phyloP scores from a whole-genome alignment of 2,888 invertebrate genomes.

The Nematopogon swammerdamellus region DNA sequence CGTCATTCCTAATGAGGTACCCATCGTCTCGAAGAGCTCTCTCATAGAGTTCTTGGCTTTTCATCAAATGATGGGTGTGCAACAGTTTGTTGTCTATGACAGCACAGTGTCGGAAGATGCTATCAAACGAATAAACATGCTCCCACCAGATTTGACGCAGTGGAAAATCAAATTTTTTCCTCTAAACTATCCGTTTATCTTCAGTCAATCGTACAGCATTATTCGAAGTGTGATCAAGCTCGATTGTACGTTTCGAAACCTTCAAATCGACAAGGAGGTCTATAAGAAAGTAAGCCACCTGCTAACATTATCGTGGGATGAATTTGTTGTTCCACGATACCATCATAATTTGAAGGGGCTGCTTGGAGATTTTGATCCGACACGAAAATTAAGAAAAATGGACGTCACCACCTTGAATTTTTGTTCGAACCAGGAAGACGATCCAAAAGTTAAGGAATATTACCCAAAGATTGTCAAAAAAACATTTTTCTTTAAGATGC shows the following conservation, averaged over 20 bases:
- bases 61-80: slow-evolving; percentile 63
- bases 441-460: slow-evolving; percentile 37
- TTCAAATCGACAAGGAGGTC: slow-evolving; percentile 47
- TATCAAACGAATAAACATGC: slow-evolving; percentile 37
- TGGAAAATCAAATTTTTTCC: slow-evolving; percentile 59
- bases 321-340: slow-evolving; percentile 60
- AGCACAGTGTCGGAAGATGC: slow-evolving; percentile 52
- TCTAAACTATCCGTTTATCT: slow-evolving; percentile 63
- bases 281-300: slow-evolving; percentile 48
- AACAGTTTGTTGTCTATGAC: slow-evolving; percentile 65
- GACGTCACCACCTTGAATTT: slow-evolving; percentile 32
- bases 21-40: slow-evolving; percentile 47
- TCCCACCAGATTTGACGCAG: slow-evolving; percentile 43
- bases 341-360: slow-evolving; percentile 53
- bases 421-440: slow-evolving; percentile 44
- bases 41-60: slow-evolving; percentile 66
- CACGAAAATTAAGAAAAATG: slow-evolving; percentile 29
- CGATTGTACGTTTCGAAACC: slow-evolving; percentile 64
- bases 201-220: slow-evolving; percentile 43
- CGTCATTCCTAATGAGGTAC: slow-evolving; percentile 57
- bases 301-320: slow-evolving; percentile 60
- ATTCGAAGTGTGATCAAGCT: slow-evolving; percentile 54
- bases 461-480: slow-evolving; percentile 44
- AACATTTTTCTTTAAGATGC: slow-evolving; percentile 38
- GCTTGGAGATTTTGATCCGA: slow-evolving; percentile 48